These are phyloP conservation scores for Epinephelus coioides DNA, from an alignment of 2,797 vertebrate species.

Conservation along the genomic window DNA sequence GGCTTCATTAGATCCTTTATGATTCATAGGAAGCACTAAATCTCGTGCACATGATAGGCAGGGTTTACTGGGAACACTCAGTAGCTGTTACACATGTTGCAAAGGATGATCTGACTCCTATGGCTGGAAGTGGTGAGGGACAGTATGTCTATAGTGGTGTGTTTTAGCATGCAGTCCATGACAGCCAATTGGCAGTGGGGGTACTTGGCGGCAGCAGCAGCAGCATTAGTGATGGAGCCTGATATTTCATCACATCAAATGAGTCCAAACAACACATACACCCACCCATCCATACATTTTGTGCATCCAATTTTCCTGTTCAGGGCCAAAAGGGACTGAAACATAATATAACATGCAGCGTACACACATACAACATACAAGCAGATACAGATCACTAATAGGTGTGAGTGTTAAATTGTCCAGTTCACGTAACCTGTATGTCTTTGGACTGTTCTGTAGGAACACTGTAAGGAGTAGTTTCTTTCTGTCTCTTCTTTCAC, in stretches of 20 bases:
- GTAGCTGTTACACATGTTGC: not conserved
- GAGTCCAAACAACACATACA: conserved; percentile 10
- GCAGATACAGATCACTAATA: not conserved
- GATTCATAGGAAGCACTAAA: not conserved
- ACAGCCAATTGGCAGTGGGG: not conserved
- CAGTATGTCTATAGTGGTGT: not conserved
- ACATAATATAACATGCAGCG: conserved; percentile 6
- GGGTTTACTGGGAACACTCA: not conserved
- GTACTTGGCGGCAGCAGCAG: not conserved
- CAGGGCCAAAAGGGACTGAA: not conserved
- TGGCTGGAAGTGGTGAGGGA: not conserved
- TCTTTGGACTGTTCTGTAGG: not conserved
- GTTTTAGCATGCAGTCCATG: not conserved
- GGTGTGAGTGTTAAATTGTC: conserved; percentile 1
- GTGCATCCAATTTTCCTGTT: not conserved
- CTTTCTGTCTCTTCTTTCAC: not conserved
- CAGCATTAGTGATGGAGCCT: conserved; percentile 2
- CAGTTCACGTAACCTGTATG: not conserved
- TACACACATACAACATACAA: not conserved
- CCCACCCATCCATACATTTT: not conserved
- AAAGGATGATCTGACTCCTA: not conserved
- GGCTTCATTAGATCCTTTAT: not conserved
- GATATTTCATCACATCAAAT: conserved; percentile 17
- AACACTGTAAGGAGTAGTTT: not conserved
- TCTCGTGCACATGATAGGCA: not conserved